phyloP scores from a whole-genome alignment of 2,888 invertebrate species.

The Osedax frankpressi region DNA sequence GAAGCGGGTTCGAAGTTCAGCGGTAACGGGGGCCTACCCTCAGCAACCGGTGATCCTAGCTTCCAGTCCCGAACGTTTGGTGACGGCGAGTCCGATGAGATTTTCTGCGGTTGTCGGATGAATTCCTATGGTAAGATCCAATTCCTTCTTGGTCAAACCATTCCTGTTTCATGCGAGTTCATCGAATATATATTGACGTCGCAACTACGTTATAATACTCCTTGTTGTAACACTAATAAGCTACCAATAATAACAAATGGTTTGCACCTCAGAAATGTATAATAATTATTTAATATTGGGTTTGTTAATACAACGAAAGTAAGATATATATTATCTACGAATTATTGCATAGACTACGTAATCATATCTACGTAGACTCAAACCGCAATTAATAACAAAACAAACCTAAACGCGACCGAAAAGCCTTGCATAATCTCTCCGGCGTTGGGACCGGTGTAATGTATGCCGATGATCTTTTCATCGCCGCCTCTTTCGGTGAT shows the following conservation, averaged over 20 bases:
- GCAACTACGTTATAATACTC: too few species aligned
- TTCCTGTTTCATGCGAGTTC: constrained; percentile 25
- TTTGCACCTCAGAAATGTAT: too few species aligned
- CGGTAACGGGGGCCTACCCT: constrained; percentile 56
- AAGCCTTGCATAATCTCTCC: constrained; percentile 57
- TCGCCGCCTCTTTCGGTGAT: constrained; percentile 27
- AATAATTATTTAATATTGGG: too few species aligned
- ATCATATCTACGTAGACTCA: not conserved
- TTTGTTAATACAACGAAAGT: too few species aligned
- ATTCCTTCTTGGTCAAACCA: constrained; percentile 51
- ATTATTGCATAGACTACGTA: not conserved
- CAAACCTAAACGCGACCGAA: constrained; percentile 50
- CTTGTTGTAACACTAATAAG: too few species aligned
- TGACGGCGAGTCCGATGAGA: constrained; percentile 69
- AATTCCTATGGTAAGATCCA: constrained; percentile 53
- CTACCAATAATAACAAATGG: too few species aligned
- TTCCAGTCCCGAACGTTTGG: constrained; percentile 77
- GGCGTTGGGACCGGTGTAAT: constrained; percentile 53
- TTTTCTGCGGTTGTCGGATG: constrained; percentile 56
- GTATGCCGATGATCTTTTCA: constrained; percentile 51
- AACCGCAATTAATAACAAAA: not conserved
- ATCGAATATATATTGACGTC: too few species aligned
- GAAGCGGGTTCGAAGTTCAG: not conserved
- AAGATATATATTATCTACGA: too few species aligned
- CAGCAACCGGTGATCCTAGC: constrained; percentile 84